Conservation (phyloP, 2,797 vertebrate genomes). For the Sus cebifrons region DNA sequence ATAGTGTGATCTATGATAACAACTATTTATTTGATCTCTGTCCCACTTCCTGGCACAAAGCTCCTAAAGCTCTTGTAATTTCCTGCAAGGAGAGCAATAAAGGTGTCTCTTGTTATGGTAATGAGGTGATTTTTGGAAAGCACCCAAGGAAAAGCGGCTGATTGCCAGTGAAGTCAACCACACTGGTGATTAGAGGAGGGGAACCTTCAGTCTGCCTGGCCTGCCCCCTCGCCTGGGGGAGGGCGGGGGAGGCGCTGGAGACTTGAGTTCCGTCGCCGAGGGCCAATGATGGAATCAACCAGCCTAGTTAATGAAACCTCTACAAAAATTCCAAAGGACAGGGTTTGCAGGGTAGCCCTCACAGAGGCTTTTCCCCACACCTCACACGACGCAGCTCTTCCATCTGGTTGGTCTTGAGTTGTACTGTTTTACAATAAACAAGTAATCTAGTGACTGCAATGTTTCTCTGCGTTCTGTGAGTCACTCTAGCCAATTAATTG, state of each 20-base stretch:
- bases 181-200: neutral
- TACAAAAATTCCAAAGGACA: neutral
- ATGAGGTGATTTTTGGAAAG: neutral
- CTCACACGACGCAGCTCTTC: neutral
- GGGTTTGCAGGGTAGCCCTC: no score
- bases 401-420: neutral
- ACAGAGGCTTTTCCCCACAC: neutral
- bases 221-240: neutral
- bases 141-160: neutral
- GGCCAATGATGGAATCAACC: neutral
- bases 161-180: neutral
- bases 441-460: neutral
- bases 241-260: neutral
- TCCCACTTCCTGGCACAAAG: neutral
- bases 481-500: neutral
- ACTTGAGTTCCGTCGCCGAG: neutral
- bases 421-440: neutral
- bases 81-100: neutral
- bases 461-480: neutral
- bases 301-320: neutral
- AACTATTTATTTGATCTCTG: neutral
- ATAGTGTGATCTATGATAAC: neutral
- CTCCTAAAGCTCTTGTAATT: neutral
- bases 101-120: neutral
- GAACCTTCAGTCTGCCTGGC: neutral